Evolutionary conservation across 1,140 invertebrate species (phyloP), one percentile per base, ranked within the genome.

Genomic region (Brachionus calyciflorus): DNA sequence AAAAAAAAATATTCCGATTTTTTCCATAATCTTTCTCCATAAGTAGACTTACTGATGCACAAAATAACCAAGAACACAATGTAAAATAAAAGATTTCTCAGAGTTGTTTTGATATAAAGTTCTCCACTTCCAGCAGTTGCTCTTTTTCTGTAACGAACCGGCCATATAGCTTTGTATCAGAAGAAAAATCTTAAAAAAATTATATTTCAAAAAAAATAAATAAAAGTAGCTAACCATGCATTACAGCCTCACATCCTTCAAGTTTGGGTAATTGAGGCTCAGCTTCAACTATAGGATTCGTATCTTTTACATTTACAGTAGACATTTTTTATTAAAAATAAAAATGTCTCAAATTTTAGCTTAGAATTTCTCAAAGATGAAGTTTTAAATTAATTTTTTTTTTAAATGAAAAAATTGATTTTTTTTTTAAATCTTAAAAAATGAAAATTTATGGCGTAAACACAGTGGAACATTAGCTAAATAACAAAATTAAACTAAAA

Each of bases 71-170:
- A 78, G 79, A 88, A 89, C 19, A 88, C 81, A 14, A 87, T 78
- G 80, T 89, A 89, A 77, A 88, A 83, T 77, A 88, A 80, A 26
- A 89, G 81, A 81, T 89, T 88, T 79, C 88, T 82, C 33, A 89
- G 80, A 1, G 88, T 88, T 12, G 87, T 88, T 79, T 86, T 85
- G 46, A 89, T 86, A 79, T 87, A 86, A n/a, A 87, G 81, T 78
- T 88, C 86, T 68, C 85, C 78, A 80, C 88, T 81, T n/a, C 79
- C 80, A 17, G 69, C 44, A 80, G 81, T 19, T 81, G 83, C 49
- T 84, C 82, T 78, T 84, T 84, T 73, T 73, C 69, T 28, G 83
- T 85, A 73, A 30, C 69, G 17, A 6, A 73, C 69, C 2, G 69
- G 69, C 69, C 69, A 73, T 21, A 73, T 73, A 28, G 30, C 69